Percentiles rank a stretch among this genome's conserved stretches.
Evolutionary conservation across 2,888 invertebrate species (phyloP).

Genomic region (Chirona hameri): DNA sequence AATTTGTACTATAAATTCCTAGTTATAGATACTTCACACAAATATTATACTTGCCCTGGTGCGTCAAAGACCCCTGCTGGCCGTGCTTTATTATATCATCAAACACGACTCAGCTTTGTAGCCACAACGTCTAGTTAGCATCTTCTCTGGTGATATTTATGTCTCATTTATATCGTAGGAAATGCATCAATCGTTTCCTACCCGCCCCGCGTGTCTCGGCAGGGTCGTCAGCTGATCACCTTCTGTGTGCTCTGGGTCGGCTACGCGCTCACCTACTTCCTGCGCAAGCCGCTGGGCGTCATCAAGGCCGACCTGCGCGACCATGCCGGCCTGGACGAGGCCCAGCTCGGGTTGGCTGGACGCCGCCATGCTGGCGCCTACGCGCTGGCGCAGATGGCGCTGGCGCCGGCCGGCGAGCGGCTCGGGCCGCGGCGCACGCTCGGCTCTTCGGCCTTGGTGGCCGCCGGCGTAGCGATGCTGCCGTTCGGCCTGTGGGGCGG

Average conservation of each 20-base stretch:
- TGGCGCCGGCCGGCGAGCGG: constrained; percentile 49
- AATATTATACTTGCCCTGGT: neutral
- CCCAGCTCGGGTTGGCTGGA: constrained; percentile 51
- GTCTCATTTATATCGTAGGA: neutral
- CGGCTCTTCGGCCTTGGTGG: constrained; percentile 45
- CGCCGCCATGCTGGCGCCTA: constrained; percentile 50
- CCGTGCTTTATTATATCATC: neutral
- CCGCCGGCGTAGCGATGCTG: constrained; percentile 47
- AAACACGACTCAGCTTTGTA: too few species aligned
- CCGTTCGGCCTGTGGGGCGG: constrained; percentile 43
- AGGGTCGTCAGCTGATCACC: constrained; percentile 39
- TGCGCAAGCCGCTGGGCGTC: constrained; percentile 52
- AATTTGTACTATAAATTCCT: neutral
- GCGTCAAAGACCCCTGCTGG: neutral
- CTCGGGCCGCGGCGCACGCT: constrained; percentile 49
- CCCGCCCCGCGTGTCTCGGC: neutral
- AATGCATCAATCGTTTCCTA: neutral
- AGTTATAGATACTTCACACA: neutral
- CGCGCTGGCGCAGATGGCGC: constrained; percentile 48
- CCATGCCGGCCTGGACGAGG: constrained; percentile 46
- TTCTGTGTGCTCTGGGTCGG: constrained; percentile 47
- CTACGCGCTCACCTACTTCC: constrained; percentile 49
- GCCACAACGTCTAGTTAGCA: too few species aligned
- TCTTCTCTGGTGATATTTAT: neutral
- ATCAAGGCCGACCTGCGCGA: constrained; percentile 49